Evolutionary conservation across 2,113 vertebrate genomes (phyloP), one percentile per base, ranked within the genome.

Genomic region (Orcinus orca): DNA sequence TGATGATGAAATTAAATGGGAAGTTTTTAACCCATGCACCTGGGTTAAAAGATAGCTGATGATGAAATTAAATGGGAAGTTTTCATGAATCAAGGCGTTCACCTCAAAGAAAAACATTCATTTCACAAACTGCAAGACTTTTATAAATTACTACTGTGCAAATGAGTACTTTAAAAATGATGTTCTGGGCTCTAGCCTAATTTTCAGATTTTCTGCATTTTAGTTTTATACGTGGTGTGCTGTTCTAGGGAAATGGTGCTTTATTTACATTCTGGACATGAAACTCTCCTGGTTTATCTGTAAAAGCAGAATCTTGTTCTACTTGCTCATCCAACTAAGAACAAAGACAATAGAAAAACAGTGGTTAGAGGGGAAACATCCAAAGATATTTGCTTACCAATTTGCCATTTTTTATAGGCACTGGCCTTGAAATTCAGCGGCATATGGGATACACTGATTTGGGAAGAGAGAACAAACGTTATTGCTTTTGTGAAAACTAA

Each of bases 31-130:
- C 38, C 7, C 41, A 17, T 58, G 62, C 10, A 55, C 50, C 26
- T 71, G 23, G 44, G 8, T 87, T 94, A 90, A 95, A 83, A 95
- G 85, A 83, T 53, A 62, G 60, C 81, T 86, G 65, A 87, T 85
- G 73, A 44, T 50, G 84, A 81, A 81, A 77, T 92, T 47, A 90
- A 68, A 90, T 84, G 65, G 65, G 53, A 71, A 47, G 73, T 9
- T 65, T 94, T 95, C 15, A 50, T 70, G 60, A 95, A 60, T 79
- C 50, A 76, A 93, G 33, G 20, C 23, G 70, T 90, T 89, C 55
- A 80, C 15, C 31, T 23, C 8, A 33, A 77, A 81, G 85, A 92
- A 93, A 97, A 62, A 63, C 26, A 29, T 86, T 60, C 26, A 84
- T 53, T 65, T 60, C 26, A 85, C 25, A 92, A 88, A 84, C 50